These are phyloP conservation scores for Lagocephalus sceleratus DNA, from an alignment of 2,797 vertebrate species.

Conservation along the genomic window DNA sequence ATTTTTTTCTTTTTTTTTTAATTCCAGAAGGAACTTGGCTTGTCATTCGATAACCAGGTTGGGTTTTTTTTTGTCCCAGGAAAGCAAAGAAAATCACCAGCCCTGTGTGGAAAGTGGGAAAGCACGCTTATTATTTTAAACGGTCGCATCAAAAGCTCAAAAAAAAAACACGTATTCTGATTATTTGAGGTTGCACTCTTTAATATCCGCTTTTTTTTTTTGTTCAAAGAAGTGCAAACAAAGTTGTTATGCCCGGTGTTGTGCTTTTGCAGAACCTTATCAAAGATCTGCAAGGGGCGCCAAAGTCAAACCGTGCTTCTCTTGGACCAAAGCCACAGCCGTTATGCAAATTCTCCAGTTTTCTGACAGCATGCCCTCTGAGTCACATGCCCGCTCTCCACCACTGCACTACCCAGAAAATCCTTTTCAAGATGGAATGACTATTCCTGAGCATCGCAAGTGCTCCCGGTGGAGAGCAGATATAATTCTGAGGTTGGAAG, in stretches of 20 bases:
- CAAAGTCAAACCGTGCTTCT: conserved; percentile 38
- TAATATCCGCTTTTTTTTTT: neutral
- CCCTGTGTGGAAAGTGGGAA: too few relatives aligned
- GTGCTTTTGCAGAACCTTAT: conserved; percentile 45
- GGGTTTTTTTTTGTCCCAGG: neutral
- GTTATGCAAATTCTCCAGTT: conserved; percentile 74
- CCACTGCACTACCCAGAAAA: conserved; percentile 2
- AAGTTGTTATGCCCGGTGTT: conserved; percentile 35
- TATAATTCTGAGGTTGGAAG: conserved; percentile 34
- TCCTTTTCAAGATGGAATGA: conserved; percentile 5
- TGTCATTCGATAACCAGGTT: neutral
- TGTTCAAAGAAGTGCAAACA: conserved; percentile 21
- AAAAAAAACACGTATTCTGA: too few relatives aligned
- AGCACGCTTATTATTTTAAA: too few relatives aligned
- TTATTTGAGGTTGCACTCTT: too few relatives aligned
- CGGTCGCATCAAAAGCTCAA: too few relatives aligned
- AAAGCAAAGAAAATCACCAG: neutral
- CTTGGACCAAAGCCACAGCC: conserved; percentile 53
- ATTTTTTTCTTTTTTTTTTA: neutral
- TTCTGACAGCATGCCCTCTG: conserved; percentile 35
- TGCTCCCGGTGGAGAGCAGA: neutral
- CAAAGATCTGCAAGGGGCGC: conserved; percentile 19
- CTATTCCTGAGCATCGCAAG: neutral
- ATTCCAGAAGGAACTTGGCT: neutral
- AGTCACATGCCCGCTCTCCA: neutral